Conservation (phyloP, 1,140 invertebrate genomes). For the Hetaerina americana region DNA sequence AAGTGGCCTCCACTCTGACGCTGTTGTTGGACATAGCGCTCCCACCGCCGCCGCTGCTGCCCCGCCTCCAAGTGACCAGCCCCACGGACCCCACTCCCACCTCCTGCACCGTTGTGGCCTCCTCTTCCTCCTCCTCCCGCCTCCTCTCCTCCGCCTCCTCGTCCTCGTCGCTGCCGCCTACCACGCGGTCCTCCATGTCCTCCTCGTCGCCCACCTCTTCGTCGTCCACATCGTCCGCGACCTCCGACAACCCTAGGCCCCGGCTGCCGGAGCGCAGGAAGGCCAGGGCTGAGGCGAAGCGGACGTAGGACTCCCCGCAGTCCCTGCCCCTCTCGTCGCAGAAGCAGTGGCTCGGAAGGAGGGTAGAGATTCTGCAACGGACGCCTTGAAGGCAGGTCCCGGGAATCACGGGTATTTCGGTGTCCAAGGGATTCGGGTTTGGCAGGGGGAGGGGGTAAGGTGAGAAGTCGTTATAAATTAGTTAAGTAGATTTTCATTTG, state of each 20-base stretch:
- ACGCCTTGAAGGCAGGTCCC: too few species aligned
- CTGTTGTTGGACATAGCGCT: neutral
- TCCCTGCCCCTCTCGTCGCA: neutral
- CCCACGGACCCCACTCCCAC: slow-evolving; percentile 10
- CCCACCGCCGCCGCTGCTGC: neutral
- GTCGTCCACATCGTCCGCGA: neutral
- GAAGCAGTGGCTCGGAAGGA: slow-evolving; percentile 4
- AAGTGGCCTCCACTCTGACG: slow-evolving; percentile 16
- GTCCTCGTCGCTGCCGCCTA: neutral
- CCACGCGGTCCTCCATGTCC: neutral
- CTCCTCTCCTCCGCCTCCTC: neutral
- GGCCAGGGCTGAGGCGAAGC: neutral
- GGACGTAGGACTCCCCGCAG: slow-evolving; percentile 2
- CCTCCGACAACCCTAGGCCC: neutral
- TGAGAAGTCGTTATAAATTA: too few species aligned
- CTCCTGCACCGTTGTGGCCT: neutral
- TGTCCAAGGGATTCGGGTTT: too few species aligned
- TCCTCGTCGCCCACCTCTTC: neutral
- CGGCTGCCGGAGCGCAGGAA: neutral
- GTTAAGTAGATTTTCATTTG: too few species aligned
- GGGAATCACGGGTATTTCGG: too few species aligned
- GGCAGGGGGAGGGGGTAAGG: too few species aligned
- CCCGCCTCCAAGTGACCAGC: slow-evolving; percentile 12
- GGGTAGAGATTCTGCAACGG: neutral
- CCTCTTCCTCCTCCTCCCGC: neutral